Percentiles rank a stretch among this genome's conserved stretches.
phyloP scores from a whole-genome alignment of 1,140 invertebrate genomes.

The Mactra quadrangularis region DNA sequence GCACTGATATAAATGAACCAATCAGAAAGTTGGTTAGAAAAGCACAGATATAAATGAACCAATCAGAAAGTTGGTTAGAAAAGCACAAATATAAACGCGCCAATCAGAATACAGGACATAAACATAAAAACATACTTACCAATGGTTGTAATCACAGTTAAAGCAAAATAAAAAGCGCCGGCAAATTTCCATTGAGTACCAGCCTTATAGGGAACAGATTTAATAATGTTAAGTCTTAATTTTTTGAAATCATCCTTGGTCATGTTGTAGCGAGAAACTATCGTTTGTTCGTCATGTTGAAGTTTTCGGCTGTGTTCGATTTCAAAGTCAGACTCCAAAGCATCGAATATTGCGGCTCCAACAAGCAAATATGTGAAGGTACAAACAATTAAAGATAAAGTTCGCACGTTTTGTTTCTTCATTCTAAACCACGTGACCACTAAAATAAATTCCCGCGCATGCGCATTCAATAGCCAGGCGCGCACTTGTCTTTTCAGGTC shows the following conservation, averaged over 20 bases:
- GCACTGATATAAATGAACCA: too few relatives aligned
- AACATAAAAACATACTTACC: conserved; percentile 88
- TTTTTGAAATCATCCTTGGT: conserved; percentile 95
- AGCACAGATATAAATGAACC: too few relatives aligned
- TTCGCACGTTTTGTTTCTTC: conserved; percentile 99
- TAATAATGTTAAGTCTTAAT: conserved; percentile 95
- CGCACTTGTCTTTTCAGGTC: conserved; percentile 7
- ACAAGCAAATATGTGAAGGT: conserved; percentile 99
- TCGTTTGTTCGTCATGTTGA: conserved; percentile 89
- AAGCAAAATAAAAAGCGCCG: conserved; percentile 99
- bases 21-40: too few relatives aligned
- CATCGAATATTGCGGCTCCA: conserved; percentile 99
- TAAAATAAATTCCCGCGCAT: conserved; percentile 29
- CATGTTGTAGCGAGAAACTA: conserved; percentile 97
- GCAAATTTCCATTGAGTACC: conserved; percentile 95
- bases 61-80: too few relatives aligned
- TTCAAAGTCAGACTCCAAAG: conserved; percentile 98
- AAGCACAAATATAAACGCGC: too few relatives aligned
- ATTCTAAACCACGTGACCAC: conserved; percentile 63
- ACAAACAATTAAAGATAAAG: conserved; percentile 98
- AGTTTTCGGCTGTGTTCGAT: conserved; percentile 93
- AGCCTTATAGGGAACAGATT: conserved; percentile 98
- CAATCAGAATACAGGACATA: too few relatives aligned
- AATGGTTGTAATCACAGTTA: conserved; percentile 99
- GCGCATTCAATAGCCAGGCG: conserved; percentile 35